Percentiles rank a stretch among this genome's conserved stretches.
phyloP scores from a whole-genome alignment of 2,797 vertebrate species.

The Serranus cabrilla region DNA sequence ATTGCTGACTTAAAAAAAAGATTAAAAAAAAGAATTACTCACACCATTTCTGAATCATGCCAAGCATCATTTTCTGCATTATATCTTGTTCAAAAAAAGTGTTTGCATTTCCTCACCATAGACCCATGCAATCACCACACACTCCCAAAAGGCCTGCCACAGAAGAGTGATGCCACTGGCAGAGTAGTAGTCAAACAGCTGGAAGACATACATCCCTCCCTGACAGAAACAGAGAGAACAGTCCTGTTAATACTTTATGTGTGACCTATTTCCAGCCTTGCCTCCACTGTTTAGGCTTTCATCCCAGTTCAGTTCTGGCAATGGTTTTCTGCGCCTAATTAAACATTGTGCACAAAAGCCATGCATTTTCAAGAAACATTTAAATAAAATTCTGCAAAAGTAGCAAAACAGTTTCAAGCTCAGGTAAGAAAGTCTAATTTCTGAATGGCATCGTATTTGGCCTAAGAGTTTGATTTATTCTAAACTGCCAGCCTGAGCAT shows the following conservation, averaged over 20 bases:
- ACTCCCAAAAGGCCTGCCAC: slow-evolving; percentile 92
- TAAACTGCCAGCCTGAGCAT: neutral
- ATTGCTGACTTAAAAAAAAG: no score
- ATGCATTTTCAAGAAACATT: neutral
- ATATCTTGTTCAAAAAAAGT: no score
- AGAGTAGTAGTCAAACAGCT: slow-evolving; percentile 91
- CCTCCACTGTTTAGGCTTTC: slow-evolving; percentile 24
- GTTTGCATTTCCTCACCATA: slow-evolving; percentile 82
- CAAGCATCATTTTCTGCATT: no score
- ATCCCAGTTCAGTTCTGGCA: slow-evolving; percentile 20
- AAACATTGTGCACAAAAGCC: neutral
- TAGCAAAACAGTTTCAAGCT: slow-evolving; percentile 5
- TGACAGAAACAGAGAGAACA: slow-evolving; percentile 61
- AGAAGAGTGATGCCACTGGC: slow-evolving; percentile 89
- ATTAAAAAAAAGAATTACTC: no score
- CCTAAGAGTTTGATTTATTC: neutral
- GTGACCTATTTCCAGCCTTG: slow-evolving; percentile 49
- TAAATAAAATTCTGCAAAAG: neutral
- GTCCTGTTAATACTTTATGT: slow-evolving; percentile 58
- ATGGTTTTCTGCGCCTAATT: neutral
- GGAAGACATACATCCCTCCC: slow-evolving; percentile 92
- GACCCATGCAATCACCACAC: slow-evolving; percentile 90
- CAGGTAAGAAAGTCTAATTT: neutral
- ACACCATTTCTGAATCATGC: no score
- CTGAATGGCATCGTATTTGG: neutral